phyloP scores from a whole-genome alignment of 2,113 vertebrate species.

The Mormyrus lacerda region DNA sequence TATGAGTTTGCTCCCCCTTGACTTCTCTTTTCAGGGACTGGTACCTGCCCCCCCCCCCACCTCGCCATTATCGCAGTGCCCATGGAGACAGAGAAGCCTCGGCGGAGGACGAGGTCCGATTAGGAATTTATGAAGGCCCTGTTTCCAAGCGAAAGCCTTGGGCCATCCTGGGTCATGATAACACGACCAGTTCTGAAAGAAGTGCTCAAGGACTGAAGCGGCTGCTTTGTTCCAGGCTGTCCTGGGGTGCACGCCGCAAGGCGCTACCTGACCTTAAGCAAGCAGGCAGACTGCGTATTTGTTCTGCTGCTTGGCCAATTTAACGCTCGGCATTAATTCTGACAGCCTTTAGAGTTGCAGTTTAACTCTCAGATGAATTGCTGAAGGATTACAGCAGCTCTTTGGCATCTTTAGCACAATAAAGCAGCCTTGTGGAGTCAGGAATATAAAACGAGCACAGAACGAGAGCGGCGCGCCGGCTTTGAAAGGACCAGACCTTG shows the following conservation, averaged over 20 bases:
- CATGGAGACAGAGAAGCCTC: not conserved
- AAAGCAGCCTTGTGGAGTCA: slow-evolving; percentile 8
- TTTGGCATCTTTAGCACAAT: not conserved
- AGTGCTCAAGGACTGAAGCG: not conserved
- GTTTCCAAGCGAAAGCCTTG: not conserved
- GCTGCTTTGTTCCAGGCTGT: not conserved
- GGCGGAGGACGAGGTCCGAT: not conserved
- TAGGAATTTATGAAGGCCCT: not conserved
- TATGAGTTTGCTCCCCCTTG: not conserved
- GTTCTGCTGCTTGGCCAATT: slow-evolving; percentile 25
- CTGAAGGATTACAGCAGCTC: slow-evolving; percentile 6
- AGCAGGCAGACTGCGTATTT: slow-evolving; percentile 14
- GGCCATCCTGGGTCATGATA: not conserved
- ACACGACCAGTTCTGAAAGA: not conserved
- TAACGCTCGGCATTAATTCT: not conserved
- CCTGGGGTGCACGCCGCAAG: slow-evolving; percentile 3
- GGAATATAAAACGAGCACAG: not conserved
- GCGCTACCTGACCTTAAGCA: slow-evolving; percentile 26
- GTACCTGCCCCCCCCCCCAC: not conserved
- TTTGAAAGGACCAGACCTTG: not conserved
- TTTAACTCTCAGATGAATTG: slow-evolving; percentile 21
- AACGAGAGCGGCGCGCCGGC: no score
- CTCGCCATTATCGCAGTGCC: not conserved
- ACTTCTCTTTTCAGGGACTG: not conserved
- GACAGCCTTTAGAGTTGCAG: slow-evolving; percentile 28